Conservation (phyloP, 2,888 invertebrate species). For the Ectemnius continuus region DNA sequence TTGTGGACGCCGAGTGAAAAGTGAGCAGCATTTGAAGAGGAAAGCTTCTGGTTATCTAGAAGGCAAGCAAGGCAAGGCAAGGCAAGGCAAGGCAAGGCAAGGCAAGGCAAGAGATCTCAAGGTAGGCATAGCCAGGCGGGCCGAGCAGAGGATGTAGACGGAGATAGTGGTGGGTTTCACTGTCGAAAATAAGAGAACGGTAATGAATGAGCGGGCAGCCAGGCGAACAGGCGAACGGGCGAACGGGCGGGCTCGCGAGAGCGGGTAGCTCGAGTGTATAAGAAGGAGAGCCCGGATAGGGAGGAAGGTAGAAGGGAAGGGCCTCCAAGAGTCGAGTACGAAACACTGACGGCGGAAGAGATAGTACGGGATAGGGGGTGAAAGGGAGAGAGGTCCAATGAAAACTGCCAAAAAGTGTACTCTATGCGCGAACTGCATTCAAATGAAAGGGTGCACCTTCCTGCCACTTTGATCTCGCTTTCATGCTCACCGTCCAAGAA, state of each 20-base stretch:
- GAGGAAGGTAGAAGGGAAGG: slow-evolving; percentile 8
- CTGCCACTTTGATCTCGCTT: slow-evolving; percentile 68
- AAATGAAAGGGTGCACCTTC: slow-evolving; percentile 69
- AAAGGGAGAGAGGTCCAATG: slow-evolving; percentile 44
- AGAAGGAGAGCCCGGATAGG: slow-evolving; percentile 27
- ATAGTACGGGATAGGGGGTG: too few relatives aligned
- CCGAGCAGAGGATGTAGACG: not conserved
- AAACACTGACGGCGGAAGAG: slow-evolving; percentile 37
- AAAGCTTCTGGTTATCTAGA: slow-evolving; percentile 56
- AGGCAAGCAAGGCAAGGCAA: slow-evolving; percentile 43
- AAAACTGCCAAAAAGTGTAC: slow-evolving; percentile 59
- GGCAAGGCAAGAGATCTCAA: slow-evolving; percentile 9
- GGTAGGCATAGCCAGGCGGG: too few relatives aligned
- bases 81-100: slow-evolving; percentile 17
- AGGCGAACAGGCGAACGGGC: slow-evolving; percentile 42
- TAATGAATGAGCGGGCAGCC: slow-evolving; percentile 70
- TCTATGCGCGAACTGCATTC: slow-evolving; percentile 50
- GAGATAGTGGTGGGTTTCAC: slow-evolving; percentile 58
- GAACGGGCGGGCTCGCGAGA: slow-evolving; percentile 1
- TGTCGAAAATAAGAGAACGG: slow-evolving; percentile 73
- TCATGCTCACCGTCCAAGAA: slow-evolving; percentile 20
- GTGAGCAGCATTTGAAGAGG: slow-evolving; percentile 66
- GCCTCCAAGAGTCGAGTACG: slow-evolving; percentile 46
- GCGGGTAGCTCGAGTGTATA: slow-evolving; percentile 31
- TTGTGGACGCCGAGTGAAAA: slow-evolving; percentile 61